Evolutionary conservation across 2,797 vertebrate species (phyloP).

Genomic region (Myotis vivesi): DNA sequence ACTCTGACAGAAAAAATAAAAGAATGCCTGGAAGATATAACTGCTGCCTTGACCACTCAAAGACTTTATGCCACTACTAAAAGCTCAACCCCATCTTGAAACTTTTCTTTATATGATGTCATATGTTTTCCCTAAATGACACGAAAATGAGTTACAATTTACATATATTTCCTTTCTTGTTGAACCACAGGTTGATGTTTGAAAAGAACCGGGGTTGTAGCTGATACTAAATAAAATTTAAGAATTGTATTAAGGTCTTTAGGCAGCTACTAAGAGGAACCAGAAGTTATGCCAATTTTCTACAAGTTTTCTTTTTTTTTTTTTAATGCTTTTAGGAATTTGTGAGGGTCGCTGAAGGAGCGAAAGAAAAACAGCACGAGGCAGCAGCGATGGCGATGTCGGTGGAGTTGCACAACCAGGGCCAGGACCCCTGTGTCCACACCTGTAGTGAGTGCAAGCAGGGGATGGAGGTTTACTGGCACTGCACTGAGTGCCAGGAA

Average conservation of each 20-base stretch:
- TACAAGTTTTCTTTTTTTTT: too few species aligned
- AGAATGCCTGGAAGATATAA: background rate
- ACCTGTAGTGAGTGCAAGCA: too few species aligned
- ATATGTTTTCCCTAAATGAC: background rate
- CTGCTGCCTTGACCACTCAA: background rate
- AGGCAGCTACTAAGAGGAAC: too few species aligned
- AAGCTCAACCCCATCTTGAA: background rate
- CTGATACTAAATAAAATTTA: background rate
- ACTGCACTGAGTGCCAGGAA: constrained; percentile 84
- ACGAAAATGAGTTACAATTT: background rate
- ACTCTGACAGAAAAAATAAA: background rate
- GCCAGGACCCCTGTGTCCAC: too few species aligned
- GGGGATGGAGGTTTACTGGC: too few species aligned
- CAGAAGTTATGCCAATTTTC: too few species aligned
- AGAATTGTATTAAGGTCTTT: background rate
- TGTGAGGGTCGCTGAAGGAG: too few species aligned
- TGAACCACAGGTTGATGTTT: constrained; percentile 28
- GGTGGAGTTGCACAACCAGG: too few species aligned
- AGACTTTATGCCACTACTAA: background rate
- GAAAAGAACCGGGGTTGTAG: background rate
- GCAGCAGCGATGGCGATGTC: too few species aligned
- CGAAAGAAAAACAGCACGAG: too few species aligned
- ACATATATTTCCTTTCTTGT: background rate
- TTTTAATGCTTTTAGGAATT: too few species aligned
- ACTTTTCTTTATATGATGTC: background rate